Evolutionary conservation across 2,888 invertebrate genomes (phyloP).

Genomic region (Lepidochitona cinerea): DNA sequence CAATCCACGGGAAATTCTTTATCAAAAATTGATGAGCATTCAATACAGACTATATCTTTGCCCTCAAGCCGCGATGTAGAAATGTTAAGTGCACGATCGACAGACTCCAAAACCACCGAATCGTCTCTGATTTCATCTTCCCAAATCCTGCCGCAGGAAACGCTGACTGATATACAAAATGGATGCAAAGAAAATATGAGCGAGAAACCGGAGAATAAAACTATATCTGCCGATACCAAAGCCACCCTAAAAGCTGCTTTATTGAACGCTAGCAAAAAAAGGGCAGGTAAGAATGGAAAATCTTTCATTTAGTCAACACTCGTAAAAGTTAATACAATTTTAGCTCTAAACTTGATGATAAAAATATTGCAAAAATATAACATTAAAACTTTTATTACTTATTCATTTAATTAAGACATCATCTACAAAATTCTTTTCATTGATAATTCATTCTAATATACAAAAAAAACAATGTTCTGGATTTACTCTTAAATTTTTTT

Average conservation of each 20-base stretch:
- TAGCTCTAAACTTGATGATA: too few relatives aligned
- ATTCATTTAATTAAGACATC: too few relatives aligned
- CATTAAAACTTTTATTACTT: too few relatives aligned
- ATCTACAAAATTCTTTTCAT: too few relatives aligned
- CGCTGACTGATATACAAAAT: neutral
- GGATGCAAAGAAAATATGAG: conserved; percentile 23
- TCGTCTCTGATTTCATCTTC: conserved; percentile 30
- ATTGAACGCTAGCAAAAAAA: conserved; percentile 38
- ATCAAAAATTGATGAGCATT: neutral
- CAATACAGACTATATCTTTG: neutral
- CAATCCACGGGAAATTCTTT: neutral
- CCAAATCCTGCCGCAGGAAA: conserved; percentile 19
- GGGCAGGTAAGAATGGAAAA: conserved; percentile 39
- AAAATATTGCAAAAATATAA: too few relatives aligned
- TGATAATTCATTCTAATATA: too few relatives aligned
- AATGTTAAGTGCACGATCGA: conserved; percentile 64
- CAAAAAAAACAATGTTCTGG: too few relatives aligned
- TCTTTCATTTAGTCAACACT: too few relatives aligned
- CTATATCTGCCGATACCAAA: conserved; percentile 59
- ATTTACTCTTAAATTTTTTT: too few relatives aligned
- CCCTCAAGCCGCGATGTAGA: conserved; percentile 47
- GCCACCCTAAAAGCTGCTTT: conserved; percentile 62
- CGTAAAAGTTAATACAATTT: too few relatives aligned
- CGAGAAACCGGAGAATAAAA: conserved; percentile 41
- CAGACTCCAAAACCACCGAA: conserved; percentile 29